Base-by-base conservation (phyloP, 2,888 invertebrate genomes). In the Parnassius mnemosyne region DNA sequence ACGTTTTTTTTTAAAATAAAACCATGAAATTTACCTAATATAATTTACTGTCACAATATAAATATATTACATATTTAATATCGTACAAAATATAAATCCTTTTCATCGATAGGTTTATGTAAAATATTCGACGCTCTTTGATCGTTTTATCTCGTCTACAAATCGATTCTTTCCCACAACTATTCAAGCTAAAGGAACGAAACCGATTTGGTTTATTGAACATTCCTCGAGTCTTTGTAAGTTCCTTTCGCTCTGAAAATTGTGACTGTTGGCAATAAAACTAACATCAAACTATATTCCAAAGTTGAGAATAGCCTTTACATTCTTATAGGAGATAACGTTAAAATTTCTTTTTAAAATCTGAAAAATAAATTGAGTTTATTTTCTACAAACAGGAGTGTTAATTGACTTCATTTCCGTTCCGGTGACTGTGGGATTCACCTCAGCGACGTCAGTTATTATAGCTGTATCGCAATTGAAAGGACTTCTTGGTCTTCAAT, bases 381-480 rank as follows among this genome's bases (percentile, higher is more conserved):
- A 46, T 57, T 60, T 57, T n/a, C 20, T 9, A 20, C 10, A 41
- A 52, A 57, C 87, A 97, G 97, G 97, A 70, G 96, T 97, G 54
- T 88, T 97, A 57, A 95, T 97, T 68, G 97, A 97, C 81, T 97
- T 97, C 77, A 97, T 97, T 77, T 97, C 97, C 0, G 94, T 97
- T 68, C 97, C 97, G 0, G 97, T 97, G 9, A 97, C 96, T 0
- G 96, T 96, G 12, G 97, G 96, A 0, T 98, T 97, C 79, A 97
- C 97, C 1, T 97, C 97, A 9, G 97, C 97, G 0, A 97, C 97
- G 0, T 97, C 97, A 46, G 95, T 98, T 50, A 97, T 97, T 66
- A 97, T 97, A 64, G 96, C 96, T 3, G 94, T 95, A 13, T 97
- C 97, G 0, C 97, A 97, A 81, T 83, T 97, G 1, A 97, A 97